These are phyloP conservation scores for Thomomys bottae DNA, from an alignment of 2,113 vertebrate species.

Conservation along the genomic window DNA sequence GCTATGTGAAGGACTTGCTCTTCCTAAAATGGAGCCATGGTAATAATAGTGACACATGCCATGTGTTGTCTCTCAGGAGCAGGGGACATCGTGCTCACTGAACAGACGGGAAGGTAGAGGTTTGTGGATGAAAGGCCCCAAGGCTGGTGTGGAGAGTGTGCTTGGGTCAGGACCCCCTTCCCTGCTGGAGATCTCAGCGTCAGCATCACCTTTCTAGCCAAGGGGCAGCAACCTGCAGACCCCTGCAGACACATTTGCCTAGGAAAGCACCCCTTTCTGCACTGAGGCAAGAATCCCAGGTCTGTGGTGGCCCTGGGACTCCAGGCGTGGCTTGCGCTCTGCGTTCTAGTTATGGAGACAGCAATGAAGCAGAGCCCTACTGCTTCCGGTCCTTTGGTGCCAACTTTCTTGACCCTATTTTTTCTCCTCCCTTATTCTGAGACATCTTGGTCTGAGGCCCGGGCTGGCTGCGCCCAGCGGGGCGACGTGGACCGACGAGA, in stretches of 20 bases:
- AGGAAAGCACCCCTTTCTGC: rapidly evolving
- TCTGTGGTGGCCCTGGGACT: rapidly evolving
- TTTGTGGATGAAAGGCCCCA: rapidly evolving
- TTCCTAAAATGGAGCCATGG: rapidly evolving
- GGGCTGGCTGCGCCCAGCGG: rapidly evolving
- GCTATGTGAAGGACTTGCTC: rapidly evolving
- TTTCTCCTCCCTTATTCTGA: rapidly evolving
- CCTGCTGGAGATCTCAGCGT: rapidly evolving
- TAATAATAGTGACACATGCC: rapidly evolving
- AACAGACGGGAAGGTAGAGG: neutral
- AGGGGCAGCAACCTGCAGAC: neutral
- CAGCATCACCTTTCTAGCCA: rapidly evolving
- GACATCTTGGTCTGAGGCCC: rapidly evolving
- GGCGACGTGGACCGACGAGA: rapidly evolving
- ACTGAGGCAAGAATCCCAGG: neutral
- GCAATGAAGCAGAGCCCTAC: too few relatives aligned
- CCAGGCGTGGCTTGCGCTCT: rapidly evolving
- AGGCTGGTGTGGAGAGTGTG: rapidly evolving
- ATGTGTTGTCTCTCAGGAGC: rapidly evolving
- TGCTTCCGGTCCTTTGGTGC: rapidly evolving
- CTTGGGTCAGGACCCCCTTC: too few relatives aligned
- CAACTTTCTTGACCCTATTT: rapidly evolving
- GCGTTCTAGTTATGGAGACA: too few relatives aligned
- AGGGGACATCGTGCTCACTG: rapidly evolving
- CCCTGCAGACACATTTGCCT: rapidly evolving